Base-by-base conservation (phyloP, 2,888 invertebrate species). In the Athripsodes cinereus region DNA sequence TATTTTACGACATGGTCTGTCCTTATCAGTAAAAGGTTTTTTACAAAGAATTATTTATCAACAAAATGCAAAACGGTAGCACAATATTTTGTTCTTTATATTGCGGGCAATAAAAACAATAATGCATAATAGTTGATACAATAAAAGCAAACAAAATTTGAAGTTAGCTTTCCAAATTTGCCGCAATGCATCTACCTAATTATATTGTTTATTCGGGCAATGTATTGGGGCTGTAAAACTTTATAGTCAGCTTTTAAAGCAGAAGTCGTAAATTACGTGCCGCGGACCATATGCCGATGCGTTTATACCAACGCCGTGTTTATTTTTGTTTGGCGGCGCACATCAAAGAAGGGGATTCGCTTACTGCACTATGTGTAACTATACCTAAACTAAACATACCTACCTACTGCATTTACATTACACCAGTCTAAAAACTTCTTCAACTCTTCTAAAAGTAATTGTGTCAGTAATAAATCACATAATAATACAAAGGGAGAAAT, bases 171-270 rank as follows among this genome's bases (percentile, higher is more conserved):
- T 55, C 52, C 59, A 57, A 60, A 60, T 55, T 26, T 53, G 58
- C 61, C 61, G 61, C 53, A 53, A 48, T 52, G 51, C 52, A 40
- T 16, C 16, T 40, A 55, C 34, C 54, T 46, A 34, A 58, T 58
- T 34, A 58, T 61, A 55, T 54, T 61, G 47, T 61, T 55, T 58
- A 58, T 58, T 22, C 31, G 51, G 22, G 51, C 51, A 56, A 51
- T 56, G 50, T 26, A 40, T 44, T 50, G 40, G 21, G 56, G 56
- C 46, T 51, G 56, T 56, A 56, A 56, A 56, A 56, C 20, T 56
- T 56, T 56, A 56, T 51, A 56, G 56, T n/a, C 18, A 35, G 51
- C 56, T 56, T 44, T 26, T 51, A 55, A 56, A 22, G 40, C 46
- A 51, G 51, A 44, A 26, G 51, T 52, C 46, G 56, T 56, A 56